Evolutionary conservation across 2,888 invertebrate species (phyloP).

Genomic region (Tetragonula carbonaria): DNA sequence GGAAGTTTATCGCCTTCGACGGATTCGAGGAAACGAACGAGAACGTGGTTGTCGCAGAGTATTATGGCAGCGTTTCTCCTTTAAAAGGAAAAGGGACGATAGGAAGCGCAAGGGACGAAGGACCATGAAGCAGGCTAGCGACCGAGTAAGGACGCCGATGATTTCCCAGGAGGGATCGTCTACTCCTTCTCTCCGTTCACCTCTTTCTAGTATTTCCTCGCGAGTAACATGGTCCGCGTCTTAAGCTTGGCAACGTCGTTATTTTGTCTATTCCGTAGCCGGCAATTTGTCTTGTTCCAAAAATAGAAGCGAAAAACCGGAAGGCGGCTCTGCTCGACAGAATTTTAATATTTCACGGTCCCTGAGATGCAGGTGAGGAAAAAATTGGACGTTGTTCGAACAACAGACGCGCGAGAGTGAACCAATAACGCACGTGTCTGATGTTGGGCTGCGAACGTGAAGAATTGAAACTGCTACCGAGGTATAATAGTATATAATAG

Average conservation of each 20-base stretch:
- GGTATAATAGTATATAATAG: too few relatives aligned
- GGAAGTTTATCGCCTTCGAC: slow-evolving; percentile 59
- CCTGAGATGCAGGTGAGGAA: not conserved
- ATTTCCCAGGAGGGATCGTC: slow-evolving; percentile 78
- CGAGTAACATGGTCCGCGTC: slow-evolving; percentile 40
- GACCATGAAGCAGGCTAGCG: slow-evolving; percentile 55
- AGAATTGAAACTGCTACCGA: too few relatives aligned
- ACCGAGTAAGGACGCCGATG: slow-evolving; percentile 77
- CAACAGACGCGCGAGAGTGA: not conserved
- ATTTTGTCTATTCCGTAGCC: slow-evolving; percentile 50
- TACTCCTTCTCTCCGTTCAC: slow-evolving; percentile 58
- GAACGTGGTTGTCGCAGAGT: slow-evolving; percentile 53
- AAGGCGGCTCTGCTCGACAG: not conserved
- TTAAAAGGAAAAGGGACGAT: slow-evolving; percentile 30
- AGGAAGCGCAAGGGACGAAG: slow-evolving; percentile 42
- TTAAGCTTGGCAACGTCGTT: slow-evolving; percentile 46
- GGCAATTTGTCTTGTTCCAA: slow-evolving; percentile 43
- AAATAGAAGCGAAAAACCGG: slow-evolving; percentile 7
- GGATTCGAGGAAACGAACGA: slow-evolving; percentile 42
- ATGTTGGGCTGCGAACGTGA: not conserved
- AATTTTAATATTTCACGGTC: slow-evolving; percentile 55
- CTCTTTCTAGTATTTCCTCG: slow-evolving; percentile 50
- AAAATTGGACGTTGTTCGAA: not conserved
- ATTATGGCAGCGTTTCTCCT: slow-evolving; percentile 55
- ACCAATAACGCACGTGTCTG: not conserved